A percentile compares a stretch with the other conserved stretches of the same genome.
These are phyloP conservation scores for Anarrhichthys ocellatus DNA, from an alignment of 2,113 vertebrate genomes.

Conservation along the genomic window DNA sequence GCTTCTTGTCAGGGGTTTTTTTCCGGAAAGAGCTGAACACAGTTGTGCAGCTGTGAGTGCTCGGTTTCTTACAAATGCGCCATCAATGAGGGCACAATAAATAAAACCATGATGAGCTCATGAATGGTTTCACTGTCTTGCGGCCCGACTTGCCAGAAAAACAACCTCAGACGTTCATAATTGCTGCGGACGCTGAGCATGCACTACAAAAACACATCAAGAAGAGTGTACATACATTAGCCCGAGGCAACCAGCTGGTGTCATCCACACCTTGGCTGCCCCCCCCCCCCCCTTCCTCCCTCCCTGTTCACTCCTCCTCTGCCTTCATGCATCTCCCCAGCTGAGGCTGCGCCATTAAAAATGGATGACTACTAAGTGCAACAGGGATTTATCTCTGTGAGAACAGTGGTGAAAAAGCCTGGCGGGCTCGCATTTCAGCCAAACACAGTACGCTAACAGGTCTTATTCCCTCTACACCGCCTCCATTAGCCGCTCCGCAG, in stretches of 20 bases:
- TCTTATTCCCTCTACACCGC: slow-evolving; percentile 75
- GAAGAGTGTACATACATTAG: slow-evolving; percentile 37
- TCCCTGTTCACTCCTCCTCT: slow-evolving; percentile 7
- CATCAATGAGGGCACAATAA: slow-evolving; percentile 38
- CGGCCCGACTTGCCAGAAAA: slow-evolving; percentile 12
- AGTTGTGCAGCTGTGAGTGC: slow-evolving; percentile 47
- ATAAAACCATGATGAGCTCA: slow-evolving; percentile 26
- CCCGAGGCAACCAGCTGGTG: slow-evolving; percentile 53
- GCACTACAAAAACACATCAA: slow-evolving; percentile 38
- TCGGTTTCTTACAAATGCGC: slow-evolving; percentile 26
- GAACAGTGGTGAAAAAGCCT: slow-evolving; percentile 74
- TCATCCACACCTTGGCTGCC: slow-evolving; percentile 57
- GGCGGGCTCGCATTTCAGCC: slow-evolving; percentile 72
- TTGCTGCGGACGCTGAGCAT: slow-evolving; percentile 46
- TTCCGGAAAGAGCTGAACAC: slow-evolving; percentile 20
- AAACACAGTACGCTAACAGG: slow-evolving; percentile 71
- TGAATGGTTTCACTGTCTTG: slow-evolving; percentile 51
- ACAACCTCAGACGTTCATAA: slow-evolving; percentile 33
- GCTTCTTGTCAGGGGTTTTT: not conserved
- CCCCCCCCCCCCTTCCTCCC: not conserved
- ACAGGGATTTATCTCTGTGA: slow-evolving; percentile 82
- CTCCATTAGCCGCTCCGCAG: slow-evolving; percentile 77
- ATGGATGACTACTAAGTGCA: slow-evolving; percentile 86
- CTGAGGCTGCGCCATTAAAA: slow-evolving; percentile 83
- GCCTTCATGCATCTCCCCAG: slow-evolving; percentile 73